Evolutionary conservation across 1,140 invertebrate species (phyloP), one percentile per base, ranked within the genome.

Genomic region (Heliconius hermathena): DNA sequence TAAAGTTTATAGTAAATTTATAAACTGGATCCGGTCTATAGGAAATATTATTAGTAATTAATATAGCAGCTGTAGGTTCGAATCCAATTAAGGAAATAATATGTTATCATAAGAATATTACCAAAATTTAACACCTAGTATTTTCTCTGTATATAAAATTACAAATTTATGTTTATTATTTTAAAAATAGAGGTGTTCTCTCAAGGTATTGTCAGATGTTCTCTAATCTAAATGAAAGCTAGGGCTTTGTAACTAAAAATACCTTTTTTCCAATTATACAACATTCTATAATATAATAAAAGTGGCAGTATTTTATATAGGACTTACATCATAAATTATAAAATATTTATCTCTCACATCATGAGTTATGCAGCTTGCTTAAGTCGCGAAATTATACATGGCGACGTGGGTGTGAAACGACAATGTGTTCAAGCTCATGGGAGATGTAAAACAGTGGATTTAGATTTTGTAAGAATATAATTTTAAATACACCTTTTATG

Each of bases 371-470:
- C 60, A 66, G 60, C 8, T 29, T 29, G 60, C 60, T 66, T 66
- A 66, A 66, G 60, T 66, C 60, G 26, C 60, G 89, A 85, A 91
- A 93, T 94, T 93, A 94, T 94, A 87, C 89, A 78, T 77, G 82
- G 54, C 52, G 57, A 84, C 85, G 91, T 93, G 89, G 90, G 91
- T 86, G 88, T 87, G 83, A 87, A 91, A 90, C 91, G 89, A 92
- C 92, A 91, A 89, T 88, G 89, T 84, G 86, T 86, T 85, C 89
- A 89, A 84, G 85, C 84, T 85, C 84, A 81, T 83, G 77, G 82
- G 60, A 66, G 73, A 80, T 54, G 75, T 83, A 54, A 74, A 74
- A 70, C 71, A 49, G 33, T 72, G 71, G 75, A 46, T 72, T 71
- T 71, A 76, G 57, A 77, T 81, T 80, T 81, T 60, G 79, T 77